These are phyloP conservation scores for Mycetomoellerius zeteki DNA, from an alignment of 1,140 invertebrate species.

Conservation along the genomic window DNA sequence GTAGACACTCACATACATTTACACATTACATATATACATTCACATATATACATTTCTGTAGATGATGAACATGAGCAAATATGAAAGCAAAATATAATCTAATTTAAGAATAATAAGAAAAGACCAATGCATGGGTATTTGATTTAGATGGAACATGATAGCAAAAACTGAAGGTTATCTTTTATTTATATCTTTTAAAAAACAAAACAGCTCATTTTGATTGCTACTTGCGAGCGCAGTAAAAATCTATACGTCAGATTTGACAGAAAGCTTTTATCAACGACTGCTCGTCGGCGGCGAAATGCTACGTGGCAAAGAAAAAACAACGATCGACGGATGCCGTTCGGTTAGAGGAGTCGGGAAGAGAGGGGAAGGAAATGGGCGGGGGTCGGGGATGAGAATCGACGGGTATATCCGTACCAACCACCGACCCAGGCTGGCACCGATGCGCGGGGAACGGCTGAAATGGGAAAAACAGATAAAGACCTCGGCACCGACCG, in stretches of 20 bases:
- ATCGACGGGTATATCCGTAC: conserved; percentile 71
- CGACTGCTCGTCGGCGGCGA: conserved; percentile 46
- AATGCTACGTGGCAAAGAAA: conserved; percentile 25
- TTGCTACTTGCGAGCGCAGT: conserved; percentile 5
- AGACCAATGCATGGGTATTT: neutral
- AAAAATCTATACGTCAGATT: conserved; percentile 59
- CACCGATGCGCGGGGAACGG: conserved; percentile 44
- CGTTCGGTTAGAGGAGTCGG: neutral
- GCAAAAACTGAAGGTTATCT: neutral
- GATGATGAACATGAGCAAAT: neutral
- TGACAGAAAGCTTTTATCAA: conserved; percentile 68
- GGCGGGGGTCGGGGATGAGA: conserved; percentile 38
- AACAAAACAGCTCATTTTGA: conserved; percentile 10
- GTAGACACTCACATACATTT: neutral
- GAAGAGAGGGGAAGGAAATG: conserved; percentile 23
- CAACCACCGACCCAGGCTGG: conserved; percentile 62
- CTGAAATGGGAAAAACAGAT: conserved; percentile 71
- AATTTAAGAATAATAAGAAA: neutral
- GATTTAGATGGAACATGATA: neutral
- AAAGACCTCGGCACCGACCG: conserved; percentile 71
- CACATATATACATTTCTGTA: neutral
- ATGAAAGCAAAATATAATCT: neutral
- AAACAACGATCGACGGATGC: conserved; percentile 19
- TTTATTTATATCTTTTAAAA: conserved; percentile 1
- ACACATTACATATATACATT: too few species aligned